Evolutionary conservation across 2,888 invertebrate genomes (phyloP).

Genomic region (Drosophila greeni): DNA sequence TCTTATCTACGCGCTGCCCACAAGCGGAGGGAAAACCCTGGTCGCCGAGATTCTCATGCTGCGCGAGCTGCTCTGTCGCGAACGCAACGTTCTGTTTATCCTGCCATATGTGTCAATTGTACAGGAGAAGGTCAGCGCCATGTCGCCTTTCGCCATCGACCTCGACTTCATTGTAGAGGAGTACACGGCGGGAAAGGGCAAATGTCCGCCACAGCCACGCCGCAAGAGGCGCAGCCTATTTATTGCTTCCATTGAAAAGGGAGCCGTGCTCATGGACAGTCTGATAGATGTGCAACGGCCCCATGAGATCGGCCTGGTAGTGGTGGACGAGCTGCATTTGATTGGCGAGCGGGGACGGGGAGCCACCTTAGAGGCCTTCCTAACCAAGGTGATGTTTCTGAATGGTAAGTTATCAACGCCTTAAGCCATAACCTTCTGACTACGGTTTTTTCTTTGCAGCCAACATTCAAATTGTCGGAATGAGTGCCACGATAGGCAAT

Average conservation of each 20-base stretch:
- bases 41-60: slow-evolving; percentile 97
- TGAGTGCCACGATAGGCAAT: slow-evolving; percentile 98
- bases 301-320: slow-evolving; percentile 87
- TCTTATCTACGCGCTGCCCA: slow-evolving; percentile 94
- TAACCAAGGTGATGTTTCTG: slow-evolving; percentile 88
- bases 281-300: slow-evolving; percentile 88
- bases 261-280: slow-evolving; percentile 89
- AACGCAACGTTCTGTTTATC: slow-evolving; percentile 91
- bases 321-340: slow-evolving; percentile 95
- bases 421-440: rapidly evolving
- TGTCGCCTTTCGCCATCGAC: slow-evolving; percentile 92
- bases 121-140: slow-evolving; percentile 88
- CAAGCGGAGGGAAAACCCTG: slow-evolving; percentile 97
- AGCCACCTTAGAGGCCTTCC: slow-evolving; percentile 88
- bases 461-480: slow-evolving; percentile 92
- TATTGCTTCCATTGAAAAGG: slow-evolving; percentile 97
- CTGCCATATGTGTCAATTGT: slow-evolving; percentile 97
- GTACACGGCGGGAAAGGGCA: slow-evolving; percentile 95
- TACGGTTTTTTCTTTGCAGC: slow-evolving; percentile 76
- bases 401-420: slow-evolving; percentile 80
- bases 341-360: slow-evolving; percentile 93
- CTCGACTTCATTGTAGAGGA: slow-evolving; percentile 95
- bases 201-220: slow-evolving; percentile 89
- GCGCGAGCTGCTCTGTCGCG: slow-evolving; percentile 88
- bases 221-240: slow-evolving; percentile 88